phyloP scores from a whole-genome alignment of 2,113 vertebrate species.

The Megaceryle torquata region DNA sequence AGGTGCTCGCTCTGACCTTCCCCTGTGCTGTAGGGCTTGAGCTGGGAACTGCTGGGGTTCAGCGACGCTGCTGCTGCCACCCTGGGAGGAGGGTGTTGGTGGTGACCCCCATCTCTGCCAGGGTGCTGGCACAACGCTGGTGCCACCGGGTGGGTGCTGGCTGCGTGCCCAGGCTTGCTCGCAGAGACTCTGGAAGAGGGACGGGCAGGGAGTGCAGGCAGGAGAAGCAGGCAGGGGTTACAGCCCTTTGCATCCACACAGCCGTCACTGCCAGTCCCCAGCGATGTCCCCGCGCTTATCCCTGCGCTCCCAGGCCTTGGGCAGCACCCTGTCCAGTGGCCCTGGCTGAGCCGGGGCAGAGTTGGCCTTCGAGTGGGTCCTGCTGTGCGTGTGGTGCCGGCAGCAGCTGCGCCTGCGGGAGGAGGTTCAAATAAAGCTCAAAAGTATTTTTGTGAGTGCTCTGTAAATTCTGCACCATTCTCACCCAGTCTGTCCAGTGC shows the following conservation, averaged over 20 bases:
- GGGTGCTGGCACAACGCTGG: background rate
- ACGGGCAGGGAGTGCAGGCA: background rate
- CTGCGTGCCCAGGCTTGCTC: background rate
- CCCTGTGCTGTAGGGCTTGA: fast-evolving
- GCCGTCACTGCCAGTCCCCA: background rate
- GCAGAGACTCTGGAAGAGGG: background rate
- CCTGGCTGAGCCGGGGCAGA: background rate
- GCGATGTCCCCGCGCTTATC: background rate
- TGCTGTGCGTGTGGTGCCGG: background rate
- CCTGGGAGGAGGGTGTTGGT: fast-evolving
- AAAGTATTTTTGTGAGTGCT: background rate
- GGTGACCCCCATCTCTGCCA: fast-evolving
- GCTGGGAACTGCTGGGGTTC: background rate
- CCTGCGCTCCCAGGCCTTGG: background rate
- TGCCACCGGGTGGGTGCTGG: background rate
- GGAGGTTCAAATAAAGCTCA: background rate
- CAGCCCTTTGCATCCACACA: background rate
- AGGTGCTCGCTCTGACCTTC: fast-evolving
- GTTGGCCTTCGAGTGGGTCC: fast-evolving
- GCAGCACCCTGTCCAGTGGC: background rate
- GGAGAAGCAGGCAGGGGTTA: fast-evolving
- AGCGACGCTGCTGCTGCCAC: background rate
- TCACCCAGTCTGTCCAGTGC: background rate
- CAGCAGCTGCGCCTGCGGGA: too few species aligned
- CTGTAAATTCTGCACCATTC: too few species aligned